These are phyloP conservation scores for Sebastes oblongus DNA, from an alignment of 2,797 vertebrate genomes.

Conservation along the genomic window DNA sequence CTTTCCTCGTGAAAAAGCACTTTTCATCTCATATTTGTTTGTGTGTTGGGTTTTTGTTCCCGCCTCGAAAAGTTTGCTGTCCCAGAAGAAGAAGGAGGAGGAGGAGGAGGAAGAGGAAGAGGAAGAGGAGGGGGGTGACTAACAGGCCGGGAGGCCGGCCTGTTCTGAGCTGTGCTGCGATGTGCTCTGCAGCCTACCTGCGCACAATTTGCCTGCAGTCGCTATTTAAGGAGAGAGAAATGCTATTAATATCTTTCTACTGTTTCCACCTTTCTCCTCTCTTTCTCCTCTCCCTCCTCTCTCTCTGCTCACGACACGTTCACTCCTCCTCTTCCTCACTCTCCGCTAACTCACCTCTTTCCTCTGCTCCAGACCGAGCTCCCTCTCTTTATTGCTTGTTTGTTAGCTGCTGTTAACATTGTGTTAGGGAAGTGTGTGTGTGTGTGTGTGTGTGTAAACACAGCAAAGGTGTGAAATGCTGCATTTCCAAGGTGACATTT, in stretches of 20 bases:
- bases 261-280: conserved; percentile 71
- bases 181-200: conserved; percentile 67
- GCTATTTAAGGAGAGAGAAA: conserved; percentile 78
- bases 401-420: neutral
- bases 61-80: conserved; percentile 69
- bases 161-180: conserved; percentile 38
- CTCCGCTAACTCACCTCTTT: conserved; percentile 22
- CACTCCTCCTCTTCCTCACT: conserved; percentile 24
- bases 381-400: neutral
- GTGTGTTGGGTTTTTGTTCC: conserved; percentile 37
- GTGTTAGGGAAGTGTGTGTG: neutral
- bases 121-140: neutral
- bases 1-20: conserved; percentile 66
- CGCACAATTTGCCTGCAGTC: conserved; percentile 72
- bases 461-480: neutral
- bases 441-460: neutral
- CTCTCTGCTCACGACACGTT: conserved; percentile 27
- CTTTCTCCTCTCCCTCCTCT: conserved; percentile 23
- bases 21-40: conserved; percentile 72
- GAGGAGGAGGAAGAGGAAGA: neutral
- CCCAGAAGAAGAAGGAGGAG: conserved; percentile 58
- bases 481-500: conserved; percentile 45
- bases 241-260: conserved; percentile 82
- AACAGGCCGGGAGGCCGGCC: conserved; percentile 35
- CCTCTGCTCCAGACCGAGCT: neutral